Base-by-base conservation (phyloP, 1,140 invertebrate genomes). In the Drosophila sturtevanti region DNA sequence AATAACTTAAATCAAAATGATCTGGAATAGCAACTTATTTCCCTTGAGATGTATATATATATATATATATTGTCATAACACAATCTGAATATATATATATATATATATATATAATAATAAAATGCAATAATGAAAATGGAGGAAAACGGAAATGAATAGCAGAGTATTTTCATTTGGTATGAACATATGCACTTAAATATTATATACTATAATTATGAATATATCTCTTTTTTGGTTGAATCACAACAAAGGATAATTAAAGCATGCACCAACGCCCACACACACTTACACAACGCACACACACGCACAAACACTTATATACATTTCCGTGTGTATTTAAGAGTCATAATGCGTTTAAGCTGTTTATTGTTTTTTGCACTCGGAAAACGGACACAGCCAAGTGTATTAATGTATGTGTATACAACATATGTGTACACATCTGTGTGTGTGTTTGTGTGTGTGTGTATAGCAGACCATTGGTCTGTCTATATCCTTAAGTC, bases 291-390 rank as follows among this genome's bases (percentile, higher is more conserved):
- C 11, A 22, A 62, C 9, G 35, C 55, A 63, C 31, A 34, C 31
- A 22, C 16, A 61, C 6, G 14, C 24, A 22, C 11, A 31, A 11
- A 16, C 27, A 52, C 22, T 38, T 63, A 24, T 11, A 24, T 24
- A 41, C 60, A 35, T 58, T 68, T 16, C 18, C 72, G 14, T 51
- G 54, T 60, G 59, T 75, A 59, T 27, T 77, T 75, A 75, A 76
- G 34, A 65, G 51, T 76, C 71, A 76, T 76, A 76, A 77, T 77
- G 60, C 73, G 65, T 69, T 85, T 71, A 85, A 85, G 81, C 81
- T 85, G 81, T 86, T 85, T 85, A 86, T 86, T 71, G 68, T 81
- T 68, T 81, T 78, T 68, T 58, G 62, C 70, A 68, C 44, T 52
- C 51, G 48, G 48, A n/a, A 14, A 14, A 54, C 48, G 52, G 22